Evolutionary conservation across 92 coral and sea anemone species (phyloP).

Genomic region (Micromussa lordhowensis): DNA sequence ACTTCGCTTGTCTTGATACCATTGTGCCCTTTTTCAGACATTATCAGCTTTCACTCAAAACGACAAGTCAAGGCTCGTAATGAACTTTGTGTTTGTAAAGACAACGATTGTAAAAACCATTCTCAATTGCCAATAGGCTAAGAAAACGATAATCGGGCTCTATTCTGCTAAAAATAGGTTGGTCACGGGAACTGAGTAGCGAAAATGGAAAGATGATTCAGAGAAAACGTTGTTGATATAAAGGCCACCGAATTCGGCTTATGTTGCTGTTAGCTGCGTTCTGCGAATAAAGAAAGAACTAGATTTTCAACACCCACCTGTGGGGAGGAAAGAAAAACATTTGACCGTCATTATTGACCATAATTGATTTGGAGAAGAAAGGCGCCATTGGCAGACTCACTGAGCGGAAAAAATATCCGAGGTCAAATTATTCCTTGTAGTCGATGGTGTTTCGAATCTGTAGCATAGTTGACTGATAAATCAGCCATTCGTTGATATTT

Average conservation of each 20-base stretch:
- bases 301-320: conserved; percentile 15
- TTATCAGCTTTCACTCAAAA: background rate
- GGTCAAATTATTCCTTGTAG: conserved; percentile 1
- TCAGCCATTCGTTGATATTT: background rate
- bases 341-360: conserved; percentile 1
- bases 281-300: background rate
- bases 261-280: background rate
- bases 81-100: conserved; percentile 7
- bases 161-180: conserved; percentile 25
- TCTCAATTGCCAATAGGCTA: background rate
- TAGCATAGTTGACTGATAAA: background rate
- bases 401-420: conserved; percentile 11
- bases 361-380: background rate
- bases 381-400: conserved; percentile 16
- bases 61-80: background rate
- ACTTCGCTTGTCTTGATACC: background rate
- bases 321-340: background rate
- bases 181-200: background rate
- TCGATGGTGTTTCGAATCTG: background rate
- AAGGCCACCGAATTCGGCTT: background rate
- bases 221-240: background rate
- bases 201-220: background rate
- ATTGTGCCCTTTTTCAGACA: background rate
- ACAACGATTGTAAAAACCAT: background rate
- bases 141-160: background rate